Conservation (phyloP, 2,888 invertebrate species). For the Heliconius erato region DNA sequence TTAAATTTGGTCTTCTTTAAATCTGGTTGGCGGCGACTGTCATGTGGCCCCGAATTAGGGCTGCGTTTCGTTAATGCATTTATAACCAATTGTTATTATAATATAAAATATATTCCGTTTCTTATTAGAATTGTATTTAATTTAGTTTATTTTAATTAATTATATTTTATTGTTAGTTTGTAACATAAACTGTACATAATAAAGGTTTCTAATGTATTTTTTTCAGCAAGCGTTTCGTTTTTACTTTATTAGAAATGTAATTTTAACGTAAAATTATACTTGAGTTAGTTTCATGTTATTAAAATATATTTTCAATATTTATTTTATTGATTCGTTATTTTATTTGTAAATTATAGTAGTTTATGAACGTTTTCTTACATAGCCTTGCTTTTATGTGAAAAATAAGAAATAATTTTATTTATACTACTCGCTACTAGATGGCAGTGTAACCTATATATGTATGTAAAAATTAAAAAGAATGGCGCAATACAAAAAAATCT, state of each 20-base stretch:
- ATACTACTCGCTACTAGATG: slow-evolving; percentile 32
- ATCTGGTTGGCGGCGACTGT: slow-evolving; percentile 58
- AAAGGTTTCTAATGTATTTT: not conserved
- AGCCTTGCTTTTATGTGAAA: too few relatives aligned
- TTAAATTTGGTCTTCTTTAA: slow-evolving; percentile 60
- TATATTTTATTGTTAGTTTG: not conserved
- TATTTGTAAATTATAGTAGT: too few relatives aligned
- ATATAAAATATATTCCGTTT: not conserved
- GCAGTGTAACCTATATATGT: not conserved
- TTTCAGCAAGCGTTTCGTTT: slow-evolving; percentile 1
- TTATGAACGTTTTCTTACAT: too few relatives aligned
- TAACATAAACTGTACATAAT: not conserved
- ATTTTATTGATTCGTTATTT: too few relatives aligned
- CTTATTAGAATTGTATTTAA: not conserved
- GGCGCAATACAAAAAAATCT: not conserved
- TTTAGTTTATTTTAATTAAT: not conserved
- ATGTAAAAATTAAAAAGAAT: not conserved
- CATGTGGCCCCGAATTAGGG: slow-evolving; percentile 45
- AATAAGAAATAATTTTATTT: not conserved
- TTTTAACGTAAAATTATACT: not conserved
- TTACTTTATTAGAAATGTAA: not conserved
- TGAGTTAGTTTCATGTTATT: too few relatives aligned
- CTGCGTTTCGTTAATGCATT: slow-evolving; percentile 45
- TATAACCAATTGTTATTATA: not conserved
- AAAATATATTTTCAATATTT: too few relatives aligned